Base-by-base conservation (phyloP, 2,888 invertebrate genomes). In the Linnaemya tessellans region DNA sequence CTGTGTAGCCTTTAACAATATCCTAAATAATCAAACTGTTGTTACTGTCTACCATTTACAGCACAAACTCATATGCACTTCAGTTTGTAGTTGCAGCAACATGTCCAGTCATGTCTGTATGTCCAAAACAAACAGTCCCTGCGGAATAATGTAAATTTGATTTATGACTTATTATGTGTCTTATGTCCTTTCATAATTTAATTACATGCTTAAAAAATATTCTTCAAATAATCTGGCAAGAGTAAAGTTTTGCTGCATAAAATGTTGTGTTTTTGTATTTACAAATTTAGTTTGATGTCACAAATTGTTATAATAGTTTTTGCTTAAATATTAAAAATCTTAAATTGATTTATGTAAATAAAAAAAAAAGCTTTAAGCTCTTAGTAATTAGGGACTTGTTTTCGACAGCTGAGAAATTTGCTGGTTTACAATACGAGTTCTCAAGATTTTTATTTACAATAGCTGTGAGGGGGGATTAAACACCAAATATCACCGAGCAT, bases 101-200 rank as follows among this genome's bases (percentile, higher is more conserved):
- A 67, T 67, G 54, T 38, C 43, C 3, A n/a, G 46, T 15, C 22
- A 73, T 80, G 84, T 84, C 78, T 77, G n/a, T 70, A 49, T 82
- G 58, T 77, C 75, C 18, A 62, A 58, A 73, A 73, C 62, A 74
- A 73, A 75, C 71, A 83, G 46, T 73, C 90, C 88, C 88, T 87
- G 88, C 88, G 89, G 90, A 89, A 87, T 22, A 65, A 89, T 89
- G 89, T 89, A 89, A 90, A 90, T 90, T 91, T 91, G 91, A 91
- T 91, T 91, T 91, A 91, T 91, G 90, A 90, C 90, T 91, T 91
- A 90, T 91, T 90, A 89, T 91, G 90, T 90, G 89, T 90, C 91
- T 90, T 91, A 90, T 90, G 91, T 90, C 90, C 89, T 90, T 89
- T 89, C 90, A 90, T 91, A 91, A 91, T 91, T 91, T 90, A 91